Base-by-base conservation (phyloP, 1,140 invertebrate species). In the Orchestia grillus region DNA sequence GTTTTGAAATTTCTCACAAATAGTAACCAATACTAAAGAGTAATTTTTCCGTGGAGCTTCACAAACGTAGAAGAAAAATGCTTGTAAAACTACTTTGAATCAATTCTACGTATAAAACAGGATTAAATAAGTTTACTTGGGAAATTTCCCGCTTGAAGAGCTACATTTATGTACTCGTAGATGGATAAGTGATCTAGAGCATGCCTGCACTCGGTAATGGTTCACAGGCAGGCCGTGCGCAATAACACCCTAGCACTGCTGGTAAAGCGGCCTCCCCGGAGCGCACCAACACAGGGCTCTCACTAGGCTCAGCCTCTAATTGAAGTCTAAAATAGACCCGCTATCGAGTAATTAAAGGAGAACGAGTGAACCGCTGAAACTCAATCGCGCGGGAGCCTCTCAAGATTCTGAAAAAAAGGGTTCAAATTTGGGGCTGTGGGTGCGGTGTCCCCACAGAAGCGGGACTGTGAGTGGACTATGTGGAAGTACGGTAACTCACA, bases 281-380 rank as follows among this genome's bases (percentile, higher is more conserved):
- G 11, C 11, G 62, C 62, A 1, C 91, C 15, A 94, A 40, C 11
- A n/a, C 15, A 47, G 15, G 44, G 28, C 44, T n/a, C 45, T 40
- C 91, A 28, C 44, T 36, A 11, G 40, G 44, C 91, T 94, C 91
- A 40, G 44, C 62, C 62, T 77, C 62, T 77, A 77, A 77, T 77
- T 77, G 15, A 77, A 77, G 62, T 77, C 62, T 77, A 77, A 77
- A 77, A 77, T 77, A 77, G 62, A 77, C 62, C 28, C 36, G 62
- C 62, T 77, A 77, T 77, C 62, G 62, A 77, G 62, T 77, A 77
- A 77, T 77, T 77, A 77, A 77, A 77, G 62, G 62, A 77, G 62
- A 77, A 8, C 11, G 62, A 77, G 62, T 15, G 62, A 77, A 36
- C 11, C 62, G 62, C 62, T 77, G 15, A 15, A 77, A 77, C 62